Evolutionary conservation across 2,113 vertebrate genomes (phyloP), one percentile per base, ranked within the genome.

Genomic region (Erythrocercus mccallii): DNA sequence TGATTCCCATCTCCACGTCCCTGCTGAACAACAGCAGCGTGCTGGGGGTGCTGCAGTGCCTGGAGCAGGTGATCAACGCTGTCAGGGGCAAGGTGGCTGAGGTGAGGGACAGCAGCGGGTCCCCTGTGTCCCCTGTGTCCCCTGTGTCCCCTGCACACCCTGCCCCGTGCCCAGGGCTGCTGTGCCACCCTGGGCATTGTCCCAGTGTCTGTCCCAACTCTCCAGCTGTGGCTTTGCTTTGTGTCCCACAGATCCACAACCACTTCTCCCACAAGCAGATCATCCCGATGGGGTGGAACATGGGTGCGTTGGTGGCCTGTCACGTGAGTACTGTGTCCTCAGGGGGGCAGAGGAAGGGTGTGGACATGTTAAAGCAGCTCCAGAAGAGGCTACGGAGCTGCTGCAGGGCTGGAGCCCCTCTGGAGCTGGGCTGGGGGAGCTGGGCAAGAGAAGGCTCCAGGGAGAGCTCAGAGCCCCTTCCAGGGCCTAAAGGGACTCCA

Each of bases 221-320:
- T 21, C n/a, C 28, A 84, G 16, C 54, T 20, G 0, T 54, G 47
- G 48, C n/a, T 87, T 12, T 15, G 35, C 21, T n/a, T n/a, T 21
- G 35, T 94, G 18, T 94, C 54, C 38, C 5, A 5, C 95, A 99
- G 99, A 98, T 99, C 96, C 99, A 99, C 97, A 99, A 97, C 94
- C 99, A 99, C 96, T 99, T 99, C 65, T 99, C 99, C 8, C 99
- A 99, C 96, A 99, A 99, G 91, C 99, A 99, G 10, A 98, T 99
- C 66, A 98, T 99, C 94, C 96, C 99, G 81, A 99, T 99, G 8
- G 99, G 99, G 53, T 99, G 99, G 99, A 99, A 99, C 61, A 98
- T 99, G 2, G 99, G 99, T 40, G 99, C 99, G 38, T 97, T 99
- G 91, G 99, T 99, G 54, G 98, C 99, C 83, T 99, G 99, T 97